A percentile compares a stretch with the other conserved stretches of the same genome.
phyloP scores from a whole-genome alignment of 2,888 invertebrate species.

The Yponomeuta evonymella region DNA sequence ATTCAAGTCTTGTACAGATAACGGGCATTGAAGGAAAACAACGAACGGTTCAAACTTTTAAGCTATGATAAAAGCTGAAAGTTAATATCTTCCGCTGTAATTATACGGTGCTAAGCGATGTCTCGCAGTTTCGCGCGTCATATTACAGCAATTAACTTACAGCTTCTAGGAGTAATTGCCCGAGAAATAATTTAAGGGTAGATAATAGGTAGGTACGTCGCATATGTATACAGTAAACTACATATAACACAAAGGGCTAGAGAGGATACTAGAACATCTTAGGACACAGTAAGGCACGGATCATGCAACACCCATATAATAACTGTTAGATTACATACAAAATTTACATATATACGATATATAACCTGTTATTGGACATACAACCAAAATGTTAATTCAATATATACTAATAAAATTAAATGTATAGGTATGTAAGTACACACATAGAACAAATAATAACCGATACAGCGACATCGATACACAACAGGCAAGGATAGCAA shows the following conservation, averaged over 20 bases:
- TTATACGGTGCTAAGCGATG: neutral
- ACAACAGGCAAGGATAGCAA: constrained; percentile 75
- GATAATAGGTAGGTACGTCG: neutral
- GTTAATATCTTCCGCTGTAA: constrained; percentile 38
- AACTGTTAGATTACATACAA: constrained; percentile 66
- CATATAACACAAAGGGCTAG: constrained; percentile 73
- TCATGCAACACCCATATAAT: constrained; percentile 71
- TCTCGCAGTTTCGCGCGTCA: neutral
- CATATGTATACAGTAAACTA: constrained; percentile 28
- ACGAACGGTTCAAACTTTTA: constrained; percentile 36
- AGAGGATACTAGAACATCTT: constrained; percentile 62
- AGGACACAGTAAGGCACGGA: constrained; percentile 72
- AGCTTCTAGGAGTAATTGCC: constrained; percentile 5
- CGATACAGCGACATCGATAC: constrained; percentile 69
- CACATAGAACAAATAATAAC: constrained; percentile 13
- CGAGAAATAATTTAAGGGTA: neutral
- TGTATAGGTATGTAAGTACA: constrained; percentile 2
- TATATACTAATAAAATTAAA: neutral
- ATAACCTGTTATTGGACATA: constrained; percentile 34
- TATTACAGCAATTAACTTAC: constrained; percentile 10
- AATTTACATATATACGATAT: constrained; percentile 54
- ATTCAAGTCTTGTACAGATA: constrained; percentile 34
- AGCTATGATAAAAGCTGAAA: constrained; percentile 51
- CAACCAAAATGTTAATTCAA: constrained; percentile 10
- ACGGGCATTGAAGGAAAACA: constrained; percentile 56